These are phyloP conservation scores for Agelas oroides DNA, from an alignment of 37 sponge, comb jelly and placozoan genomes.

Conservation along the genomic window DNA sequence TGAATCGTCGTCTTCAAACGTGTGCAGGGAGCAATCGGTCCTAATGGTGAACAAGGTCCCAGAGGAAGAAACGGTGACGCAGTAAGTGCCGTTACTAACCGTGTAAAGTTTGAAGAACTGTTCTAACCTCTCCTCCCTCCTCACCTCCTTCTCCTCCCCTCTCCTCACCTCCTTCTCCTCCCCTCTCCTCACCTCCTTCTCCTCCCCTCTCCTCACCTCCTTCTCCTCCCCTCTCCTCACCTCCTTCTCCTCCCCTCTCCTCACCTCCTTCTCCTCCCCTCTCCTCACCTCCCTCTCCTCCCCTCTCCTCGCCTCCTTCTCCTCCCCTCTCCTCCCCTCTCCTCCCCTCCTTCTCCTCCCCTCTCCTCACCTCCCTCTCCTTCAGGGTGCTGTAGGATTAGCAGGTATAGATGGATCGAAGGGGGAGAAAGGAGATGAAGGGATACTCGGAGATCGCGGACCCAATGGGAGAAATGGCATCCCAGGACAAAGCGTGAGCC, in stretches of 20 bases:
- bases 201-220: too few species aligned
- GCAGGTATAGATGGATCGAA: slow-evolving; percentile 29
- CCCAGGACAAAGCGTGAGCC: slow-evolving; percentile 3
- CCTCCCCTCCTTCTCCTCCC: not conserved
- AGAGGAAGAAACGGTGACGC: slow-evolving; percentile 43
- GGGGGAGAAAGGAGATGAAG: slow-evolving; percentile 64
- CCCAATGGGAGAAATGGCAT: slow-evolving; percentile 42
- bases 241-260: not conserved
- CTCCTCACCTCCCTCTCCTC: not conserved
- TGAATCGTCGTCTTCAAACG: not conserved
- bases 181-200: not conserved
- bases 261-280: too few species aligned
- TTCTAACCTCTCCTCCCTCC: too few species aligned
- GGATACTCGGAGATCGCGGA: slow-evolving; percentile 42
- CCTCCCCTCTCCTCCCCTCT: not conserved
- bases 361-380: not conserved
- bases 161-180: too few species aligned
- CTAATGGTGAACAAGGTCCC: slow-evolving; percentile 40
- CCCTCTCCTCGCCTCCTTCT: too few species aligned
- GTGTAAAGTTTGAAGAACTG: too few species aligned
- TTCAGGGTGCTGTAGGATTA: slow-evolving; percentile 34
- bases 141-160: not conserved
- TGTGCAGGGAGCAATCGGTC: slow-evolving; percentile 29
- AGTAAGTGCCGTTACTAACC: slow-evolving; percentile 9
- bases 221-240: too few species aligned